phyloP scores from a whole-genome alignment of 2,888 invertebrate species.

The Chrysolina haemoptera region DNA sequence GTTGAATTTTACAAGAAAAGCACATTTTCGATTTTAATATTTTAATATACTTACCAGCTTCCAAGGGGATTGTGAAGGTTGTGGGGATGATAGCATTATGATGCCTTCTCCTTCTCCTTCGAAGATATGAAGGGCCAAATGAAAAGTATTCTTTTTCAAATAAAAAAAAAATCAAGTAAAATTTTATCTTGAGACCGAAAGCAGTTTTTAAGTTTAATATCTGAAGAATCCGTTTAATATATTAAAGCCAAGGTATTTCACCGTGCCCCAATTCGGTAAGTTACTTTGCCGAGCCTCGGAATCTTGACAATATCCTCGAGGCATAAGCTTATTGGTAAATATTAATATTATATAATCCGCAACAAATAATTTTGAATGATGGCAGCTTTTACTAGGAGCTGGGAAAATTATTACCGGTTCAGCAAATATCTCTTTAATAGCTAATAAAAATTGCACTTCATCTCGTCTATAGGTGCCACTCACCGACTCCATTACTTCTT shows the following conservation, averaged over 20 bases:
- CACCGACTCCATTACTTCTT: too few relatives aligned
- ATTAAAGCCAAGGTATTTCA: background rate
- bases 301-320: background rate
- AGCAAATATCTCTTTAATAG: background rate
- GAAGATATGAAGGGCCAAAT: too few relatives aligned
- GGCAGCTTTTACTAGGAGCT: constrained; percentile 14
- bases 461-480: background rate
- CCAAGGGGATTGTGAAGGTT: too few relatives aligned
- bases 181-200: background rate
- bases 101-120: too few relatives aligned
- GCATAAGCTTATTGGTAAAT: constrained; percentile 2
- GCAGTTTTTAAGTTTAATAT: background rate
- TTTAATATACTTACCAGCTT: too few relatives aligned
- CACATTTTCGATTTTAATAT: too few relatives aligned
- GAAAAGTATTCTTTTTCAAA: too few relatives aligned
- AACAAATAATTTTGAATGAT: constrained; percentile 16
- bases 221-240: background rate
- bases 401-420: constrained; percentile 4
- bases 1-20: too few relatives aligned
- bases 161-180: background rate
- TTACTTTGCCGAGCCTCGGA: background rate
- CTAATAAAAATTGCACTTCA: constrained; percentile 8
- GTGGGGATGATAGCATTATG: too few relatives aligned
- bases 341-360: constrained; percentile 14
- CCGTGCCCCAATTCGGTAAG: background rate